Evolutionary conservation across 2,113 vertebrate species (phyloP), one percentile per base, ranked within the genome.

Genomic region (Boleophthalmus pectinirostris): DNA sequence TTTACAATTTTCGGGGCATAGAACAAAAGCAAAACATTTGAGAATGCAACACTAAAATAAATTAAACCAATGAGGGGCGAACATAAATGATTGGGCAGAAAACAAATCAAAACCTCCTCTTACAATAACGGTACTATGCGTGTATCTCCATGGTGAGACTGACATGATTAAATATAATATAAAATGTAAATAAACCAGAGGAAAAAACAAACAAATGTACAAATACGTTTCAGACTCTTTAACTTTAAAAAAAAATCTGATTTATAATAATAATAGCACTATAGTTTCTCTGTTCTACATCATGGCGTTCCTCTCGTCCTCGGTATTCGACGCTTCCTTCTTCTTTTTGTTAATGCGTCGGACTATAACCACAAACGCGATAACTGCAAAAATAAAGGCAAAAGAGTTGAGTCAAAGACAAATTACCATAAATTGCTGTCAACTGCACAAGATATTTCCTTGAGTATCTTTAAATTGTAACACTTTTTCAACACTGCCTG

Each of bases 321-420:
- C 83, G 0, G 14, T 75, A 13, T 0, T 20, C 21, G 0, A 0
- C 15, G 0, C 3, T 49, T 64, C 58, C 45, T 73, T 81, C 70
- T 87, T 82, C 12, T 54, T 15, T 80, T 89, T 92, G 18, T 80
- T 82, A 3, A n/a, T 47, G 7, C 82, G 83, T 74, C 88, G 89
- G 63, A 91, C 25, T 15, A 73, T 83, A 5, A 93, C 5, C 24
- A 86, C 2, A 69, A 94, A 84, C 23, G 45, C 0, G n/a, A 94
- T 12, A 35, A 64, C 93, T 94, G 88, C 10, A 65, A 25, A 29
- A 47, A 51, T 7, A 82, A 13, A 66, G 57, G 23, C 6, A 57
- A 24, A 57, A 20, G 24, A 56, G 47, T 64, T 16, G 64, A 74
- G 6, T 51, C 20, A 63, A 70, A 15, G 61, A 53, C 0, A 4